Evolutionary conservation across 2,797 vertebrate genomes (phyloP).

Genomic region (Sylvilagus floridanus): DNA sequence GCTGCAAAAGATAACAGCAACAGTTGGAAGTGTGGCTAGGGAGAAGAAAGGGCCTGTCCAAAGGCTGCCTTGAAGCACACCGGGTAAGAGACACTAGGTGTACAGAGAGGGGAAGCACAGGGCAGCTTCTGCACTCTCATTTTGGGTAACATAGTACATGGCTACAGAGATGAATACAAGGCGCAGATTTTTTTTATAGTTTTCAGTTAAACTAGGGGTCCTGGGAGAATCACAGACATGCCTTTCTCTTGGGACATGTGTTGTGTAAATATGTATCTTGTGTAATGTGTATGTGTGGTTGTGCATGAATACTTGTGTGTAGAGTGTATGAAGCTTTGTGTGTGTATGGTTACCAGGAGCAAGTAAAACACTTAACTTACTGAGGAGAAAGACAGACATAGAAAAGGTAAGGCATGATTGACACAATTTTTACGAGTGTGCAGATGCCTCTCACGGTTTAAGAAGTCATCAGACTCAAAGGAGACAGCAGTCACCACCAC

Average conservation of each 20-base stretch:
- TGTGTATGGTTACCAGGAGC: background rate
- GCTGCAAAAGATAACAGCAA: background rate
- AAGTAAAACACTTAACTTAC: background rate
- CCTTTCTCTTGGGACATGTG: background rate
- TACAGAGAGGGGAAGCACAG: background rate
- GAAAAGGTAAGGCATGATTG: background rate
- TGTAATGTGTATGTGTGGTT: background rate
- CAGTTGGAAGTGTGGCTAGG: background rate
- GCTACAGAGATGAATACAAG: background rate
- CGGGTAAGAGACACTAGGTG: background rate
- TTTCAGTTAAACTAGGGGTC: background rate
- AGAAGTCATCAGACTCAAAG: background rate
- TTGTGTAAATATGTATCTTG: background rate
- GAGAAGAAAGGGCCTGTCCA: background rate
- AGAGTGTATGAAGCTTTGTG: background rate
- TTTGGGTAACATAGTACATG: background rate
- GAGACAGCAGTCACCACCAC: background rate
- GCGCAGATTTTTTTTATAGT: background rate
- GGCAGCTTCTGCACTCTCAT: background rate
- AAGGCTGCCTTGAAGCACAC: background rate
- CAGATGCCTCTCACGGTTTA: too few species aligned
- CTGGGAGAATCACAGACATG: background rate
- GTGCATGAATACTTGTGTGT: background rate
- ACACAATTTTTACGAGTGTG: background rate
- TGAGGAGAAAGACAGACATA: background rate